A percentile compares a stretch with the other conserved stretches of the same genome.
phyloP scores from a whole-genome alignment of 1,140 invertebrate genomes.

The Saccostrea glomerata region DNA sequence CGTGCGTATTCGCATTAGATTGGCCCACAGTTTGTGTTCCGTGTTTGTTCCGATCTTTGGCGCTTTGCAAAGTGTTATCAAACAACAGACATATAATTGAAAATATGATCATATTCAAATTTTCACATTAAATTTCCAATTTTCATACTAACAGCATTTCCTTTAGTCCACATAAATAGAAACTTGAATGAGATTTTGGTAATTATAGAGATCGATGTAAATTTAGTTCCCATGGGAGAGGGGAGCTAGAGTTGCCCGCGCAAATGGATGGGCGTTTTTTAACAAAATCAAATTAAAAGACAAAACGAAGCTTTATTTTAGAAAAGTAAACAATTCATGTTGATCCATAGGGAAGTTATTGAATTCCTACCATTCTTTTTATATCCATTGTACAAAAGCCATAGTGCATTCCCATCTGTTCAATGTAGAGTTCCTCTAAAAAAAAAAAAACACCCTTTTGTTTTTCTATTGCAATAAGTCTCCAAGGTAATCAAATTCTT shows the following conservation, averaged over 20 bases:
- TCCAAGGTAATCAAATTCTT: slow-evolving; percentile 12
- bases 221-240: slow-evolving; percentile 1
- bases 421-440: background rate
- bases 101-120: slow-evolving; percentile 39
- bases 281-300: slow-evolving; percentile 37
- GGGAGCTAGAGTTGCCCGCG: background rate
- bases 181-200: slow-evolving; percentile 34
- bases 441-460: background rate
- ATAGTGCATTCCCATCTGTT: background rate
- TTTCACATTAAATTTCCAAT: slow-evolving; percentile 37
- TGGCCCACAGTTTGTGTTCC: background rate
- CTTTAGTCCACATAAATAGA: slow-evolving; percentile 34
- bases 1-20: background rate
- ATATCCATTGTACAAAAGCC: background rate
- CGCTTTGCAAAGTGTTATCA: slow-evolving; percentile 18
- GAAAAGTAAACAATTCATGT: slow-evolving; percentile 7
- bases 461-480: background rate
- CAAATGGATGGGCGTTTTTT: slow-evolving; percentile 24
- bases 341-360: slow-evolving; percentile 27
- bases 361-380: slow-evolving; percentile 18
- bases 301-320: slow-evolving; percentile 33
- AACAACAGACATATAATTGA: slow-evolving; percentile 26
- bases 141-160: slow-evolving; percentile 29
- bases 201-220: background rate
- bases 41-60: background rate